Base-by-base conservation (phyloP, 2,888 invertebrate genomes). In the Molorchus minor region DNA sequence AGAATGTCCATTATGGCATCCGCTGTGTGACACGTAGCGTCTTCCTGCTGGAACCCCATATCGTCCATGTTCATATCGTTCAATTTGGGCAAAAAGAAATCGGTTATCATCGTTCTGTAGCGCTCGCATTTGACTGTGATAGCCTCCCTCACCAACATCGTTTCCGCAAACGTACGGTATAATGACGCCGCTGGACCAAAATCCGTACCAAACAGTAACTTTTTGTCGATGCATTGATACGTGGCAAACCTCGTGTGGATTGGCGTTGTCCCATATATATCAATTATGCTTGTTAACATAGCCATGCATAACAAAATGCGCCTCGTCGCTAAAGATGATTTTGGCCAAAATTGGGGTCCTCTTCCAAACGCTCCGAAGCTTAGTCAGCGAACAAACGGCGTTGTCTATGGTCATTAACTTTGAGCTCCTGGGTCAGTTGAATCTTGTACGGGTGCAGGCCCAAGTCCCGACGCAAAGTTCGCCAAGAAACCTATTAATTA, bases 121-220 rank as follows among this genome's bases (percentile, higher is more conserved):
- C 70, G 68, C 60, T 56, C 61, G 65, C 65, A 67, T 68, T 55
- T 71, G 46, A 73, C 64, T 52, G 62, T 70, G n/a, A 70, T 60
- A 38, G 65, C 58, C 25, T 59, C 33, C n/a, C n/a, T n/a, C n/a
- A 47, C 63, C 62, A 49, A 53, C 56, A 44, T 62, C 65, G 62
- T 68, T 67, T 65, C n/a, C n/a, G n/a, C n/a, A n/a, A n/a, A n/a
- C n/a, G n/a, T n/a, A n/a, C n/a, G n/a, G n/a, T n/a, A n/a, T 65
- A 21, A 60, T 54, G 13, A 7, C 38, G 38, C 4, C 13, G 38
- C 13, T 12, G 5, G 12, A 4, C 8, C 5, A 38, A 38, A 38
- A 38, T 38, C 19, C 21, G 35, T 30, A 38, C 38, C 38, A 38
- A 38, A 38, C 38, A 12, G 7, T 38, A 10, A 38, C 38, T 38